phyloP scores from a whole-genome alignment of 92 coral and sea anemone genomes.

The Parazoanthus atlanticus region DNA sequence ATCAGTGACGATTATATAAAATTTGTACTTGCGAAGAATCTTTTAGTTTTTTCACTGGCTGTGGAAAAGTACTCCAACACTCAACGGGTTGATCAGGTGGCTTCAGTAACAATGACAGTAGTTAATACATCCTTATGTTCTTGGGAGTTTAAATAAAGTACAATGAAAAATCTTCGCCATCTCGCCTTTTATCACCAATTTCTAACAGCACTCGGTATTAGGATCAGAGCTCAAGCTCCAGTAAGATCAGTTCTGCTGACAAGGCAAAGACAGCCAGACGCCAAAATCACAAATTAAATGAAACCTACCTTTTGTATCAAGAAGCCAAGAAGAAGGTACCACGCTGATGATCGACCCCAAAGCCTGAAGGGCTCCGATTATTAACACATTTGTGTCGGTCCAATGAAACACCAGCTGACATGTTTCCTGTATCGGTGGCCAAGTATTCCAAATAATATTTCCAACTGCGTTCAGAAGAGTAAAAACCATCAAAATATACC shows the following conservation, averaged over 20 bases:
- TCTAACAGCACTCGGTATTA: no score
- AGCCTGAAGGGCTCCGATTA: slow-evolving; percentile 93
- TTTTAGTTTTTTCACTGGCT: no score
- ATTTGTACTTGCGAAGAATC: no score
- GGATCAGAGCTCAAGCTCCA: no score
- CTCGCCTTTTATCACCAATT: no score
- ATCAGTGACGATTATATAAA: no score
- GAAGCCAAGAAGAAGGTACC: slow-evolving; percentile 90
- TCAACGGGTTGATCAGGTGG: no score
- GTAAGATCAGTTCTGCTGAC: background rate
- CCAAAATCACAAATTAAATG: background rate
- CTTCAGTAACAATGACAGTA: no score
- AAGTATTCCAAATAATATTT: slow-evolving; percentile 91
- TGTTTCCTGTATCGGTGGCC: slow-evolving; percentile 97
- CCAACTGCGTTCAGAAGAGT: slow-evolving; percentile 77
- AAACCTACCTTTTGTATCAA: slow-evolving; percentile 89
- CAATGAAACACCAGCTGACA: slow-evolving; percentile 91
- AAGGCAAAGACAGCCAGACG: background rate
- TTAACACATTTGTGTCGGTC: slow-evolving; percentile 80
- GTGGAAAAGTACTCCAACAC: no score
- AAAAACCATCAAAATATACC: slow-evolving; percentile 85
- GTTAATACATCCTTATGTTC: no score
- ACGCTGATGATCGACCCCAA: slow-evolving; percentile 86
- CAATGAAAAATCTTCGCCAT: no score
- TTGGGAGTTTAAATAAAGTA: no score